Evolutionary conservation across 2,797 vertebrate species (phyloP), one percentile per base, ranked within the genome.

Genomic region (Myiothlypis coronata): DNA sequence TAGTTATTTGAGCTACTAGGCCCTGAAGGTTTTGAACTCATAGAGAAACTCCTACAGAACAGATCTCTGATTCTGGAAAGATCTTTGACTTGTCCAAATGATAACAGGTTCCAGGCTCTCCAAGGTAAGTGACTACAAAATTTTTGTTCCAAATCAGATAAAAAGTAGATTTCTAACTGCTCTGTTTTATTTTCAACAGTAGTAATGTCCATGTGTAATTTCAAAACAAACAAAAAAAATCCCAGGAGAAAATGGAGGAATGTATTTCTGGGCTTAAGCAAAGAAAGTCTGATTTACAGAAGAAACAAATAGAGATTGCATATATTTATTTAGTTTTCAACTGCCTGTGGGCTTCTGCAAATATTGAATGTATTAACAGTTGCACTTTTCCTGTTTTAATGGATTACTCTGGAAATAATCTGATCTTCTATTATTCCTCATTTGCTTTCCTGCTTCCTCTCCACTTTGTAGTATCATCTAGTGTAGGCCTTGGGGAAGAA

Each of bases 1-100:
- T 96, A 99, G 99, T 97, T 99, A 74, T 99, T 99, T 96, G 99
- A 99, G 94, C 98, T 99, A 37, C 98, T 99, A 61, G 99, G 99
- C 74, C 98, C 99, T 81, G 99, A 99, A 96, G 99, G 99, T 75
- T 98, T 99, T 93, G 98, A 99, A 97, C 98, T 99, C 96, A 99
- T 99, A 97, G 99, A 98, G 91, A 98, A 98, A 65, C 98, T 99
- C 13, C 98, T 99, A 30, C 99, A 99, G 96, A 98, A 98, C 44
- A 98, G 99, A 97, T 95, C 97, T 64, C 93, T 97, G 75, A 99
- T 99, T 91, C 98, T 99, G 63, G 98, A 99, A 95, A 98, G 97
- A 68, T 98, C 99, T 91, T 96, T 99, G 82, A 90, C 97, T 85
- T 95, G 96, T 80, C 96, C 98, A 80, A 95, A 96, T 90, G 99